Evolutionary conservation across 2,888 invertebrate genomes (phyloP), one percentile per base, ranked within the genome.

Genomic region (Nomada hirtipes): DNA sequence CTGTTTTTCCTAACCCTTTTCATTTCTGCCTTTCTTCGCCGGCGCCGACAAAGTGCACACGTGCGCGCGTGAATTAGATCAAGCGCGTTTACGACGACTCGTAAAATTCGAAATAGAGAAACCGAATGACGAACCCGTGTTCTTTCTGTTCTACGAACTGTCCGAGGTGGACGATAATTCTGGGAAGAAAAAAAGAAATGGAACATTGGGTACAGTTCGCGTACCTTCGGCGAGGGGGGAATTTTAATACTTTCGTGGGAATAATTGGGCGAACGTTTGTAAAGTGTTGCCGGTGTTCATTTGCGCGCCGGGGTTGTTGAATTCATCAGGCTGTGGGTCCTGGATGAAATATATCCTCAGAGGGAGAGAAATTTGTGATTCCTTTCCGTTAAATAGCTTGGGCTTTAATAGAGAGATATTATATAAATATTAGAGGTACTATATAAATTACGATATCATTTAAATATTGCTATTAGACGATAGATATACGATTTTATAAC

Each of bases 21-120:
- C 26, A 26, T 29, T 42, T 15, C 73, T 42, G 23, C 26, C 53
- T 36, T 18, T 13, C 36, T 26, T 50, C 42, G 63, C 18, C 26
- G 36, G 47, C 29, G 36, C 52, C 65, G 79, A 70, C 70, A 53
- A 57, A 77, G 67, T 36, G 63, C 67, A 63, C 78, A 53, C 64
- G 60, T 64, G 75, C 75, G 44, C 11, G 50, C 64, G 69, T 42
- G 47, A 81, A 79, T 61, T 64, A 75, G 72, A 79, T 75, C 79
- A 65, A 50, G 18, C 71, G 20, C 71, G 61, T 73, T 74, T 74
- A 63, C 55, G 57, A 74, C 57, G 23, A 59, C 18, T 65, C 75
- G 72, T 75, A 77, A 84, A 79, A 79, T 59, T 50, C 23, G 11
- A 57, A 44, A n/a, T 44, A 42, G 47, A 18, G n/a, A n/a, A 42